Percentiles rank a stretch among this genome's conserved stretches.
Evolutionary conservation across 2,888 invertebrate genomes (phyloP).

Genomic region (Drosophila anomalata): DNA sequence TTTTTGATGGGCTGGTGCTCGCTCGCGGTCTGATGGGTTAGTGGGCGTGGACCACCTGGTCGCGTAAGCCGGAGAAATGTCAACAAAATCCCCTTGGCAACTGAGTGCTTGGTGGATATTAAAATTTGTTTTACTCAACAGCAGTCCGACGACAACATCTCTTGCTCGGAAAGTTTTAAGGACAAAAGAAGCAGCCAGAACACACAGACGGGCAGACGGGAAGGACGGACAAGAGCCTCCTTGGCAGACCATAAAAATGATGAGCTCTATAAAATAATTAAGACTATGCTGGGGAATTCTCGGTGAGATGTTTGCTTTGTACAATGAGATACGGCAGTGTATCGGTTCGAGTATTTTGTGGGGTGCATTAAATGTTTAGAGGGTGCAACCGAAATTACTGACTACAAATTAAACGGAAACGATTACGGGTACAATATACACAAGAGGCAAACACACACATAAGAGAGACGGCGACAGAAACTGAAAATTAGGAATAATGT

Average conservation of each 20-base stretch:
- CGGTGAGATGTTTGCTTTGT: conserved; percentile 62
- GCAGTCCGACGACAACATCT: conserved; percentile 8
- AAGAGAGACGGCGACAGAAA: conserved; percentile 40
- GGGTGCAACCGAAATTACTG: conserved; percentile 52
- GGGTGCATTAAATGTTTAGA: conserved; percentile 52
- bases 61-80: conserved; percentile 57
- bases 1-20: neutral
- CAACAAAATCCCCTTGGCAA: conserved; percentile 59
- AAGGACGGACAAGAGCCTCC: conserved; percentile 37
- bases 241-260: conserved; percentile 50
- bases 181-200: neutral
- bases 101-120: conserved; percentile 55
- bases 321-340: conserved; percentile 54
- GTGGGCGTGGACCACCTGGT: conserved; percentile 20
- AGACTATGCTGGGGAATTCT: conserved; percentile 36
- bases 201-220: conserved; percentile 6
- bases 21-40: neutral
- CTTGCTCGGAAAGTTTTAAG: conserved; percentile 8
- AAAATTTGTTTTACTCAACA: conserved; percentile 59
- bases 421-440: conserved; percentile 31
- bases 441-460: conserved; percentile 17
- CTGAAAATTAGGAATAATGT: conserved; percentile 46
- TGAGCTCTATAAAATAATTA: conserved; percentile 74
- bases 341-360: conserved; percentile 30
- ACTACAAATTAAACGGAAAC: conserved; percentile 40